These are phyloP conservation scores for Cyclina sinensis DNA, from an alignment of 1,140 invertebrate genomes.

Conservation along the genomic window DNA sequence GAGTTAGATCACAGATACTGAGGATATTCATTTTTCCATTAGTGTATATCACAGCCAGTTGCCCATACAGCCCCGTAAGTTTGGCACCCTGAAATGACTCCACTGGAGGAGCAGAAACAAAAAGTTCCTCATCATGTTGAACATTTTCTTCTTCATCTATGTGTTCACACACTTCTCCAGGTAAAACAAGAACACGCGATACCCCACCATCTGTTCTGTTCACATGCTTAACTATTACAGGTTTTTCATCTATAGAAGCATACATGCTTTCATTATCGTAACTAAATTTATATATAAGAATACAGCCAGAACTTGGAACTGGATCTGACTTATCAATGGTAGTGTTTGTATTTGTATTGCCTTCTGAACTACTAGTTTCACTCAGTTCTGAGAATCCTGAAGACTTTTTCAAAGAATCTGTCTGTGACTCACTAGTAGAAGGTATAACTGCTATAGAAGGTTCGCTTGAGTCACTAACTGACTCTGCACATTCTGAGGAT, in stretches of 20 bases:
- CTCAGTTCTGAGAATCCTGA: slow-evolving; percentile 42
- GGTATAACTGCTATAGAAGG: background rate
- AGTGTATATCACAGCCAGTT: slow-evolving; percentile 81
- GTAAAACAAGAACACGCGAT: slow-evolving; percentile 77
- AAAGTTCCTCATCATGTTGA: slow-evolving; percentile 60
- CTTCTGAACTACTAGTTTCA: slow-evolving; percentile 38
- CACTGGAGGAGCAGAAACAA: slow-evolving; percentile 61
- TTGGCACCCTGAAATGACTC: background rate
- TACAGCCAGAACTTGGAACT: slow-evolving; percentile 73
- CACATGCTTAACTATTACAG: slow-evolving; percentile 73
- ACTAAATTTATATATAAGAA: slow-evolving; percentile 85
- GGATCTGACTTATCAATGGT: background rate
- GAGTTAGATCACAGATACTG: slow-evolving; percentile 80
- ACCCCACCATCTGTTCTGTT: slow-evolving; percentile 73
- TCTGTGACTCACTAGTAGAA: slow-evolving; percentile 34
- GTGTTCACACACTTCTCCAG: slow-evolving; percentile 79
- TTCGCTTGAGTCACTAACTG: slow-evolving; percentile 14
- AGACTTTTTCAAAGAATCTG: slow-evolving; percentile 28
- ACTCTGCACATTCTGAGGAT: slow-evolving; percentile 30
- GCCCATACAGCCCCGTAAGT: slow-evolving; percentile 73
- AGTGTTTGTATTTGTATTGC: slow-evolving; percentile 54
- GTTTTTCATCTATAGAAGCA: slow-evolving; percentile 82
- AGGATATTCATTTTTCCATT: slow-evolving; percentile 83
- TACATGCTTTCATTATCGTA: slow-evolving; percentile 72
- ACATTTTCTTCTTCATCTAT: slow-evolving; percentile 76